Base-by-base conservation (phyloP, 2,797 vertebrate species). In the Artibeus jamaicensis region DNA sequence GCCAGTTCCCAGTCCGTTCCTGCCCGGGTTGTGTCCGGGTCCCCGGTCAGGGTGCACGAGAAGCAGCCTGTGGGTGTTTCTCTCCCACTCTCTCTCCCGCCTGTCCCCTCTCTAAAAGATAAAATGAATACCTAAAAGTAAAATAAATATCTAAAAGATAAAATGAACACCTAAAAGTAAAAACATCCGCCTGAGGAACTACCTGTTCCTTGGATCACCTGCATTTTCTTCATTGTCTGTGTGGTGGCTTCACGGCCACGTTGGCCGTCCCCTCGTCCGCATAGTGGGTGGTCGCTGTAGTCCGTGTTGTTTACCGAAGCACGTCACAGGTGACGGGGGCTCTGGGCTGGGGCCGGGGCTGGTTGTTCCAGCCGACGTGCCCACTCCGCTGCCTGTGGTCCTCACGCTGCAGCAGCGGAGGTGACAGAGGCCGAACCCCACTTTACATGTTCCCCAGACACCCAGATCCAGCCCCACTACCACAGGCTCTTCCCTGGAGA, bases 381-480 rank as follows among this genome's bases (percentile, higher is more conserved):
- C 0, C 29, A 15, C 9, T 16, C 0, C 29, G 15, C 9, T 16
- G 16, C n/a, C 6, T 16, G 3, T 9, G 44, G 18, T 21, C 50
- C n/a, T 15, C 34, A 0, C 9, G n/a, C 74, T 37, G 8, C 53
- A 50, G 65, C 21, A 32, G 37, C 21, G 1, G 15, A 34, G 42
- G 15, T n/a, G 50, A 32, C n/a, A 16, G n/a, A 59, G 62, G 37
- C 73, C 8, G 8, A 1, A 6, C 9, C 68, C 57, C 57, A 26
- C 29, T 29, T 26, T 39, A 1, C 46, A 0, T 15, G 12, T 26
- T 57, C 29, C 34, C 11, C 29, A 14, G 71, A 22, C 50, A 7
- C 68, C 18, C 57, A 34, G 6, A 53, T 7, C 90, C 71, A 3
- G 1, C n/a, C 70, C 57, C 39, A 6, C 57, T 15, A 0, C 29